Percentiles rank a stretch among this genome's conserved stretches.
These are phyloP conservation scores for Calcarius lapponicus DNA, from an alignment of 2,797 vertebrate species.

Conservation along the genomic window DNA sequence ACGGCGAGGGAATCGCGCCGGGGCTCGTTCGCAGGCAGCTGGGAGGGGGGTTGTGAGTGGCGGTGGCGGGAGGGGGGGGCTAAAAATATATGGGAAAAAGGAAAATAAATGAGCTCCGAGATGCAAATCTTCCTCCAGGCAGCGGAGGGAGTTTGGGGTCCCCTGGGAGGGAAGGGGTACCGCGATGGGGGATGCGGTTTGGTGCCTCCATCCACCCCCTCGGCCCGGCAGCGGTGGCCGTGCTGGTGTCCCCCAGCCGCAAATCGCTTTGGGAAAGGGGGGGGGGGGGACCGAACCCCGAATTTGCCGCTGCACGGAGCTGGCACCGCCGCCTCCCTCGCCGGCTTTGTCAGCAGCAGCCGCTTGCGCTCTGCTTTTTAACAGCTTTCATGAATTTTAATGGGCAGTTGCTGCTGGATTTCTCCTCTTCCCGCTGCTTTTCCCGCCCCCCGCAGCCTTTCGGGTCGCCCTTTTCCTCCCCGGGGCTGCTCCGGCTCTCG, in stretches of 20 bases:
- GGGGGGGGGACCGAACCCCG: background rate
- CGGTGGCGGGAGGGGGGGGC: background rate
- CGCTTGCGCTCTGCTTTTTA: slow-evolving; percentile 39
- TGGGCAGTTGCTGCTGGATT: slow-evolving; percentile 24
- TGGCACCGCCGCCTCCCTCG: background rate
- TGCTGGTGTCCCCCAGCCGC: fast-evolving
- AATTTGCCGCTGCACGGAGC: background rate
- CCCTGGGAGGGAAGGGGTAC: background rate
- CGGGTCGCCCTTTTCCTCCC: background rate
- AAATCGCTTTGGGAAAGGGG: background rate
- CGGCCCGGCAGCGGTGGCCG: fast-evolving
- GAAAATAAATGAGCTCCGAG: background rate
- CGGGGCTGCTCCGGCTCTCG: background rate
- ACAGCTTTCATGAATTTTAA: slow-evolving; percentile 65
- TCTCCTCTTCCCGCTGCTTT: background rate
- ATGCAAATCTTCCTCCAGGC: background rate
- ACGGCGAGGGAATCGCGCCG: slow-evolving; percentile 1
- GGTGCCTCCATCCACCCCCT: background rate
- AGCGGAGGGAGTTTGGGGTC: background rate
- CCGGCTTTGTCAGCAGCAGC: slow-evolving; percentile 31
- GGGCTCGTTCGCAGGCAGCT: background rate
- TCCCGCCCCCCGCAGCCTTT: background rate
- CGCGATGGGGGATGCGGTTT: background rate
- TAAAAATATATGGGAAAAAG: slow-evolving; percentile 33
- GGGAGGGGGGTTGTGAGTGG: background rate